A percentile compares a stretch with the other conserved stretches of the same genome.
These are phyloP conservation scores for Ailuropoda melanoleuca DNA, from an alignment of 2,113 vertebrate genomes.

Conservation along the genomic window DNA sequence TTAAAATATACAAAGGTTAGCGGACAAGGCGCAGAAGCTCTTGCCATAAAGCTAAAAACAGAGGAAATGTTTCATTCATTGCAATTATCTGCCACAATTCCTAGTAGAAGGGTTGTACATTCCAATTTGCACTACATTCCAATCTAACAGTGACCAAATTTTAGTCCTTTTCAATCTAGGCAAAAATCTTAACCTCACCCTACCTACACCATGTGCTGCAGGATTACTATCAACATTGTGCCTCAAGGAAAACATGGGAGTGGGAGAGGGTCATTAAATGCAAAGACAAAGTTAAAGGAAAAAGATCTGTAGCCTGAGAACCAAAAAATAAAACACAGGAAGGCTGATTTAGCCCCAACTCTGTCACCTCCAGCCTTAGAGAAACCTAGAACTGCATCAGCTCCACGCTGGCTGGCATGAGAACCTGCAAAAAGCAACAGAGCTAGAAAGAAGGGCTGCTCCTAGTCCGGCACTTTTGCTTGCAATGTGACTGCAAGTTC, in stretches of 20 bases:
- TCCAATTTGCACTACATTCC: neutral
- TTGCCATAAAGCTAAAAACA: neutral
- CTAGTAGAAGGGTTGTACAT: fast-evolving
- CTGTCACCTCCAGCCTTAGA: neutral
- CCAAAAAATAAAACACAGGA: neutral
- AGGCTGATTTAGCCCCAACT: neutral
- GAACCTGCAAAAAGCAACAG: neutral
- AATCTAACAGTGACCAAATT: neutral
- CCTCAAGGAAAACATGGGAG: neutral
- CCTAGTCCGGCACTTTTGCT: neutral
- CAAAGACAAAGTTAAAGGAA: conserved; percentile 7
- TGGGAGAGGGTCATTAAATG: neutral
- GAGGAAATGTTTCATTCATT: neutral
- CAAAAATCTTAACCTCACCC: neutral
- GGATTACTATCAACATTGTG: neutral
- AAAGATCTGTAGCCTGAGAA: neutral
- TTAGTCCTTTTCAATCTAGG: neutral
- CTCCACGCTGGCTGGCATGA: fast-evolving
- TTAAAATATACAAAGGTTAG: neutral
- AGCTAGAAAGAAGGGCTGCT: fast-evolving
- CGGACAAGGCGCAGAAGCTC: neutral
- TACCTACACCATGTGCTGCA: neutral
- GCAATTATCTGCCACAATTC: neutral
- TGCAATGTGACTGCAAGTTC: neutral
- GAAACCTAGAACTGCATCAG: neutral